These are phyloP conservation scores for Fregata magnificens DNA, from an alignment of 2,113 vertebrate species.

Conservation along the genomic window DNA sequence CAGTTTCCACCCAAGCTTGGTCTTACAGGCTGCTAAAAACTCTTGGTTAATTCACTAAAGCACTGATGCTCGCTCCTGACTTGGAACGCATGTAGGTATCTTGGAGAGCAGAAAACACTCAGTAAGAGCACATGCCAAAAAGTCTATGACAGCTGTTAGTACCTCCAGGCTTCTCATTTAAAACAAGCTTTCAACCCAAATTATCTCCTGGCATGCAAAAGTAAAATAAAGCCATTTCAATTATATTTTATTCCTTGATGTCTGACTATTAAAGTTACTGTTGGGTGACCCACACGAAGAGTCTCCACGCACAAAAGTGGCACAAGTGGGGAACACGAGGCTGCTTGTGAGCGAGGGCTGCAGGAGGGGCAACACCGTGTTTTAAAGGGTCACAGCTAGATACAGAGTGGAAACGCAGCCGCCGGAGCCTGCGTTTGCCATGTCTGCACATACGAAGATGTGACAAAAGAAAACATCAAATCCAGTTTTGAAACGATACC, in stretches of 20 bases:
- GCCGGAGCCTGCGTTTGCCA: fast-evolving
- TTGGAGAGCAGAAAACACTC: neutral
- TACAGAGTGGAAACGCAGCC: neutral
- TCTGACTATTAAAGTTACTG: neutral
- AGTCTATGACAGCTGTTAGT: neutral
- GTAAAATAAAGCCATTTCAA: neutral
- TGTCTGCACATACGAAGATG: neutral
- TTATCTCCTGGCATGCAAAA: neutral
- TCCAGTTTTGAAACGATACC: fast-evolving
- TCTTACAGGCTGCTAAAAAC: neutral
- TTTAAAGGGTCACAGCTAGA: neutral
- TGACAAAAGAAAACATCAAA: neutral
- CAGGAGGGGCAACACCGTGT: neutral
- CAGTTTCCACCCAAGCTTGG: neutral
- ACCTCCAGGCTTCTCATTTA: neutral
- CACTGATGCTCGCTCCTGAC: neutral
- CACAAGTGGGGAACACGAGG: neutral
- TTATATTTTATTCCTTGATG: neutral
- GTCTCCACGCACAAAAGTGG: neutral
- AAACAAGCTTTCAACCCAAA: neutral
- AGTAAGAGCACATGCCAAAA: neutral
- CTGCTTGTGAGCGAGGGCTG: neutral
- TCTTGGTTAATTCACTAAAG: neutral
- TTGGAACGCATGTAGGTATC: neutral
- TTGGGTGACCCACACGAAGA: fast-evolving